Evolutionary conservation across 1,140 invertebrate genomes (phyloP), one percentile per base, ranked within the genome.

Genomic region (Chironomus tepperi): DNA sequence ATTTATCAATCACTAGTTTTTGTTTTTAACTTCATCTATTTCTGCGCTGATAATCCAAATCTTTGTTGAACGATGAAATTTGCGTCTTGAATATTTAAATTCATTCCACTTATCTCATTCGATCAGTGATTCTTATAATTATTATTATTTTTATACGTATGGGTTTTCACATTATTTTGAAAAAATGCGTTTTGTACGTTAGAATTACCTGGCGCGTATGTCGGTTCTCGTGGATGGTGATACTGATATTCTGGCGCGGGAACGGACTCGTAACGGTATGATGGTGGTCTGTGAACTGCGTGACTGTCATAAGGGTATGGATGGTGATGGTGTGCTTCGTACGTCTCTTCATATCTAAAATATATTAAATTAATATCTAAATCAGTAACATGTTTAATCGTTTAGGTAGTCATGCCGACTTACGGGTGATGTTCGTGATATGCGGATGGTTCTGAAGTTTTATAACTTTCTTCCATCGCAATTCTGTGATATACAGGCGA

Each of bases 391-490:
- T 3, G 5, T 18, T 15, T 2, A 67, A 3, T 18, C 0, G 7
- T 70, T 19, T 67, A 67, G 18, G 7, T 19, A 12, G 47, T 57
- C 47, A 2, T n/a, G n/a, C 7, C n/a, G 47, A 19, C 65, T 70
- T 21, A 70, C 65, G 65, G 8, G 19, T 70, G 65, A 70, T 70
- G 19, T 18, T 18, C 16, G 9, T 70, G 65, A 70, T 70, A 70
- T 18, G 65, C n/a, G 8, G 65, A 70, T 21, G 16, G 65, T 70
- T 70, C 65, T 18, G 65, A 70, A 18, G 65, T 70, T 70, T 70
- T 70, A 21, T 70, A 70, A 21, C 65, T 70, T 70, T 70, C 65
- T 70, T 70, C 65, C 65, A 70, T 70, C 18, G 65, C 65, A 70
- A 21, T 16, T 70, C 65, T 70, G 19, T 12, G 65, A 70, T 19